Conservation (phyloP, 2,888 invertebrate genomes). For the Drosophila setosimentum region DNA sequence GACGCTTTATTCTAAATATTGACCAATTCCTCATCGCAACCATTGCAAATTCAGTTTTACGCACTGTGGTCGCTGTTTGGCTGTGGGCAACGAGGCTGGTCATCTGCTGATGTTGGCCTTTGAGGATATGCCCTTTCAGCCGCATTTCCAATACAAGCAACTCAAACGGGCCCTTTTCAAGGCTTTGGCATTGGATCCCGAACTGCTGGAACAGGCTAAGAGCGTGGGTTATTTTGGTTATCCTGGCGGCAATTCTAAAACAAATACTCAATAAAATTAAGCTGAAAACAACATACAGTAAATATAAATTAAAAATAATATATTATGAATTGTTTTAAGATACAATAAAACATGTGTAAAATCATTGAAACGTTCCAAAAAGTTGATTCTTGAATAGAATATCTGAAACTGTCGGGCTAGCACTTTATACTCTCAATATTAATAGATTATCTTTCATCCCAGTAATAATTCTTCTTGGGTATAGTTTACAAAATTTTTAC, state of each 20-base stretch:
- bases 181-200: slow-evolving; percentile 88
- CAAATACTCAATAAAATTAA: slow-evolving; percentile 19
- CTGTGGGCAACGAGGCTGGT: slow-evolving; percentile 89
- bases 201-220: slow-evolving; percentile 87
- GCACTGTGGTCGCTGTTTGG: slow-evolving; percentile 89
- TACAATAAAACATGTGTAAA: no score
- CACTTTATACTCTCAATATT: no score
- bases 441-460: no score
- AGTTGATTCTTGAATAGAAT: no score
- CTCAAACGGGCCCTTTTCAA: slow-evolving; percentile 88
- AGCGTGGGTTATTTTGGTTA: slow-evolving; percentile 86
- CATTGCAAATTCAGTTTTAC: slow-evolving; percentile 86
- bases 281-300: neutral
- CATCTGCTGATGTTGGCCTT: slow-evolving; percentile 89
- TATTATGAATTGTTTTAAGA: no score
- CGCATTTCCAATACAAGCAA: slow-evolving; percentile 89
- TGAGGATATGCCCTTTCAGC: slow-evolving; percentile 91
- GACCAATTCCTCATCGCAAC: neutral
- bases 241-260: slow-evolving; percentile 44
- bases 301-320: no score
- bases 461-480: no score
- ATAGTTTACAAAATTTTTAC: no score
- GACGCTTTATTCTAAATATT: neutral
- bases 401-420: no score
- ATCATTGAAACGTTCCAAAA: no score